A percentile compares a stretch with the other conserved stretches of the same genome.
These are phyloP conservation scores for Passer montanus DNA, from an alignment of 2,113 vertebrate species.

Conservation along the genomic window DNA sequence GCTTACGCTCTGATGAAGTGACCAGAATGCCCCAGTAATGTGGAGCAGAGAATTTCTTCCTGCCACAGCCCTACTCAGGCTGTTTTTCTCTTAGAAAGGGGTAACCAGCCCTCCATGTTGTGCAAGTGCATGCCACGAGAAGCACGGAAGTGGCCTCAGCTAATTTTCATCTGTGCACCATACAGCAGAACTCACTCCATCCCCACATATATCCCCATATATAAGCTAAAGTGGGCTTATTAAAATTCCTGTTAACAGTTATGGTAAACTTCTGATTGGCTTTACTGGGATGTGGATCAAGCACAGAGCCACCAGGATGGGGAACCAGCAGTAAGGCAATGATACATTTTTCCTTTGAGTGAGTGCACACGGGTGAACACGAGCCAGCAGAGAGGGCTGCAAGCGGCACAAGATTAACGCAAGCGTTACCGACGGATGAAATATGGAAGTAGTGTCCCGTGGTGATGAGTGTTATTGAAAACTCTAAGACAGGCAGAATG, in stretches of 20 bases:
- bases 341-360: background rate
- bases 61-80: background rate
- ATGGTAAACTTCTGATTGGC: background rate
- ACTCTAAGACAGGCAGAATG: background rate
- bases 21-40: background rate
- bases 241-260: background rate
- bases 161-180: background rate
- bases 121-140: background rate
- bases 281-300: background rate
- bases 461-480: constrained; percentile 24
- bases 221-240: background rate
- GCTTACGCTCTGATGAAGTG: background rate
- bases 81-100: background rate
- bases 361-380: accelerated
- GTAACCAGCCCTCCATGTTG: background rate
- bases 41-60: background rate
- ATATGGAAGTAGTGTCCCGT: constrained; percentile 8
- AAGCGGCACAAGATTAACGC: background rate
- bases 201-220: background rate
- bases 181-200: background rate
- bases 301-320: background rate
- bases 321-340: background rate
- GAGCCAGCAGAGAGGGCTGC: background rate
- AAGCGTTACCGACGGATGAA: background rate
- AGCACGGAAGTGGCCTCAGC: background rate